These are phyloP conservation scores for Macrobrachium rosenbergii DNA, from an alignment of 1,140 invertebrate species.

Conservation along the genomic window DNA sequence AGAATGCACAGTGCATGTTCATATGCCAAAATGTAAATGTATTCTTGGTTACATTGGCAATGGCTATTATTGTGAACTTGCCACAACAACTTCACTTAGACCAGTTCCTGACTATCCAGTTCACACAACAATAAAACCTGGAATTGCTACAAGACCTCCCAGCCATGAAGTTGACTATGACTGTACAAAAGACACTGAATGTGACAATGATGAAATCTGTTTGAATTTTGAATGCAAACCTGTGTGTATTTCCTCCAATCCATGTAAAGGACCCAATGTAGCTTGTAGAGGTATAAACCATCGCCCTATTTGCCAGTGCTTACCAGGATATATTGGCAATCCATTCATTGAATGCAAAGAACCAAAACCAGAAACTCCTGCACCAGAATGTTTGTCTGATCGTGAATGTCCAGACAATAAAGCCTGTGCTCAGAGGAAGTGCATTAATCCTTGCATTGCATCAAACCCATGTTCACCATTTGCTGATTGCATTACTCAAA, in stretches of 20 bases:
- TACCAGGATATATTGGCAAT: slow-evolving; percentile 86
- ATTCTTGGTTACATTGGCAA: slow-evolving; percentile 80
- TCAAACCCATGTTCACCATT: slow-evolving; percentile 67
- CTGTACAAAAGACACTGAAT: slow-evolving; percentile 42
- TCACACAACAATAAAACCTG: slow-evolving; percentile 40
- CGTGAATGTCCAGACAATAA: slow-evolving; percentile 81
- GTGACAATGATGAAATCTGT: slow-evolving; percentile 49
- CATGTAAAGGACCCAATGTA: slow-evolving; percentile 16
- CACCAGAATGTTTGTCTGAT: slow-evolving; percentile 83
- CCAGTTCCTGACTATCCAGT: slow-evolving; percentile 22
- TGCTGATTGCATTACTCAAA: slow-evolving; percentile 67
- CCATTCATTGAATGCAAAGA: slow-evolving; percentile 83
- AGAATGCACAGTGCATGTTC: slow-evolving; percentile 84
- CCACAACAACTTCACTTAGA: slow-evolving; percentile 31
- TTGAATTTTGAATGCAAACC: slow-evolving; percentile 33
- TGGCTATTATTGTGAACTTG: slow-evolving; percentile 55
- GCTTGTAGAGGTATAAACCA: slow-evolving; percentile 37
- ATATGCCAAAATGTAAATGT: slow-evolving; percentile 86
- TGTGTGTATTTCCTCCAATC: slow-evolving; percentile 45
- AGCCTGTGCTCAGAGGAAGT: slow-evolving; percentile 78
- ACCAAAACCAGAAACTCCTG: slow-evolving; percentile 69
- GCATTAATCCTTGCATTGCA: slow-evolving; percentile 75
- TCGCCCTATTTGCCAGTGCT: slow-evolving; percentile 81
- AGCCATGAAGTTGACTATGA: slow-evolving; percentile 43
- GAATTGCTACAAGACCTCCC: slow-evolving; percentile 15